Base-by-base conservation (phyloP, 1,140 invertebrate species). In the Apis florea region DNA sequence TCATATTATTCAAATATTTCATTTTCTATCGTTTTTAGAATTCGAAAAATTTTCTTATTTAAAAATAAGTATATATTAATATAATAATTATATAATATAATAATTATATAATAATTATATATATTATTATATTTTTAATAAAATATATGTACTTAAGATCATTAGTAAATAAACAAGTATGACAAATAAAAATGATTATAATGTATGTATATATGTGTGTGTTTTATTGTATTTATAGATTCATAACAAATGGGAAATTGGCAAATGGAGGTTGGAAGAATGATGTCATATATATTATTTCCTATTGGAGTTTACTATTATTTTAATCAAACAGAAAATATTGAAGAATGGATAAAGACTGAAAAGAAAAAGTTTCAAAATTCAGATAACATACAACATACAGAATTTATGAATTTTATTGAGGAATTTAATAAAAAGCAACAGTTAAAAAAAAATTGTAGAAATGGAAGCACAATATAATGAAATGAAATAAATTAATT, bases 241-340 rank as follows among this genome's bases (percentile, higher is more conserved):
- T 61, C 12, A 31, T 51, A 21, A 82, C 68, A 56, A 84, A 97
- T 98, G 97, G 97, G 96, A 56, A 95, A 94, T 76, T 98, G 97
- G 97, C 94, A 96, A 90, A 91, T 98, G 69, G 97, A 98, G 95
- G 95, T 97, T 13, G 94, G 93, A 21, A 96, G 95, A 94, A 98
- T 98, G 97, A 95, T 95, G 47, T 89, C 98, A 78, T 98, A 98
- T 89, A 96, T 98, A 94, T 93, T 95, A 1, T 98, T 98, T 92
- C 98, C 98, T 0, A 97, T 98, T 9, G 94, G 91, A 8, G 87
- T 97, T 17, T 98, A 98, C 89, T 97, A 98, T 91, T 95, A 96
- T 82, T 98, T 98, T 89, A 98, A 98, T 92, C 96, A 98, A 89
- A 96, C 97, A 11, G 94, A 95, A 66, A 96, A 96, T 89, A 98